phyloP scores from a whole-genome alignment of 2,888 invertebrate genomes.

The Frankliniella fusca region DNA sequence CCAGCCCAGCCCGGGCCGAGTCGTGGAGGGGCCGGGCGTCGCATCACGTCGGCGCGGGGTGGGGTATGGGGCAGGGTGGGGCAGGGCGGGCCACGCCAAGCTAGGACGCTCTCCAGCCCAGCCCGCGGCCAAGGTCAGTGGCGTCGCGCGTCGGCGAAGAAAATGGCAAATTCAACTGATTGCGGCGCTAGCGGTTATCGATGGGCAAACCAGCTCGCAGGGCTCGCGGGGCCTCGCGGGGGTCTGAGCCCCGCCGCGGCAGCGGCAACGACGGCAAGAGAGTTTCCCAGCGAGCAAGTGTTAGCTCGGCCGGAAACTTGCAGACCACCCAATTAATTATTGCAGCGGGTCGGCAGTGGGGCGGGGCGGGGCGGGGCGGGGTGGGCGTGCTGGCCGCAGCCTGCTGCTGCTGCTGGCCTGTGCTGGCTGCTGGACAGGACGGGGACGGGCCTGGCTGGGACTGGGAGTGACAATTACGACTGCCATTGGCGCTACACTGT shows the following conservation, averaged over 20 bases:
- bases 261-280: not conserved
- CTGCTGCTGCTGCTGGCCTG: not conserved
- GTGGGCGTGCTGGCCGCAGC: no score
- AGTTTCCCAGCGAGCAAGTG: not conserved
- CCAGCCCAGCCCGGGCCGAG: no score
- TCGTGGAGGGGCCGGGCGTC: no score
- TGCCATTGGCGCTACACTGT: no score
- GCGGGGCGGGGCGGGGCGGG: no score
- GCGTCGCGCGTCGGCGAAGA: not conserved
- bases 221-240: not conserved
- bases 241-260: not conserved
- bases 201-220: not conserved
- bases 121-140: not conserved
- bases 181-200: not conserved
- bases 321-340: conserved; percentile 1
- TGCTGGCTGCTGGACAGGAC: not conserved
- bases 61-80: no score
- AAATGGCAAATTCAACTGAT: not conserved
- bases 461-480: not conserved
- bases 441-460: not conserved
- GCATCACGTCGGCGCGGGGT: no score
- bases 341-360: not conserved
- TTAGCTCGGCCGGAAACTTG: not conserved
- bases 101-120: no score
- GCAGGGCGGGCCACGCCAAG: no score